phyloP scores from a whole-genome alignment of 1,140 invertebrate genomes.

The Orchesella cincta region DNA sequence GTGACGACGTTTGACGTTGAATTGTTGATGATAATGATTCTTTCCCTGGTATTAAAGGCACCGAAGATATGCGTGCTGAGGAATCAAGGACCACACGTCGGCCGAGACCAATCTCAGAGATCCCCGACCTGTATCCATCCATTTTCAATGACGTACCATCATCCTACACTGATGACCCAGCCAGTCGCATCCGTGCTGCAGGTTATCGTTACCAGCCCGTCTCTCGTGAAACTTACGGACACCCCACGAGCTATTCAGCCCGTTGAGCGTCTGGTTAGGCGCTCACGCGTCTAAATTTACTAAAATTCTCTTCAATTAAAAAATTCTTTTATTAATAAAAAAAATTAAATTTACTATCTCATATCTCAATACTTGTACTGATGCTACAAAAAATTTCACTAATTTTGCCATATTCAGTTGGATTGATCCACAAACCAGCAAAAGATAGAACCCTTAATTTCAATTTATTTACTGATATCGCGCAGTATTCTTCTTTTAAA shows the following conservation, averaged over 20 bases:
- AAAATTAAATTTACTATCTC: slow-evolving; percentile 5
- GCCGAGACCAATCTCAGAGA: slow-evolving; percentile 22
- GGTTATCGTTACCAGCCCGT: slow-evolving; percentile 30
- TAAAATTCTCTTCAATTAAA: neutral
- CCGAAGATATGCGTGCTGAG: slow-evolving; percentile 82
- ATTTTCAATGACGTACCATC: slow-evolving; percentile 24
- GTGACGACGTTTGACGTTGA: neutral
- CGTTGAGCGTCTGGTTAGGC: neutral
- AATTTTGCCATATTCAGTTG: too few relatives aligned
- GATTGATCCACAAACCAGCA: too few relatives aligned
- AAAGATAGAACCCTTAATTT: too few relatives aligned
- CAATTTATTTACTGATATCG: too few relatives aligned
- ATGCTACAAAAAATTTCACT: neutral
- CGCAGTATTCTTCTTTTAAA: too few relatives aligned
- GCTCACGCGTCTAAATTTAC: slow-evolving; percentile 12
- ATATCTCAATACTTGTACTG: too few relatives aligned
- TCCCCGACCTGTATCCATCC: slow-evolving; percentile 13
- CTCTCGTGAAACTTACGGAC: slow-evolving; percentile 21
- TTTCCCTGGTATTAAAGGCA: slow-evolving; percentile 62
- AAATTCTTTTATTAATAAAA: slow-evolving; percentile 18
- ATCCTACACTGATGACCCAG: slow-evolving; percentile 5
- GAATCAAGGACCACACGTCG: slow-evolving; percentile 59
- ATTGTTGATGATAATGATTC: neutral
- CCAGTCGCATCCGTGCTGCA: slow-evolving; percentile 7
- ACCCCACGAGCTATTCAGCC: slow-evolving; percentile 20